Evolutionary conservation across 2,113 vertebrate species (phyloP).

Genomic region (Rhabdomys dilectus): DNA sequence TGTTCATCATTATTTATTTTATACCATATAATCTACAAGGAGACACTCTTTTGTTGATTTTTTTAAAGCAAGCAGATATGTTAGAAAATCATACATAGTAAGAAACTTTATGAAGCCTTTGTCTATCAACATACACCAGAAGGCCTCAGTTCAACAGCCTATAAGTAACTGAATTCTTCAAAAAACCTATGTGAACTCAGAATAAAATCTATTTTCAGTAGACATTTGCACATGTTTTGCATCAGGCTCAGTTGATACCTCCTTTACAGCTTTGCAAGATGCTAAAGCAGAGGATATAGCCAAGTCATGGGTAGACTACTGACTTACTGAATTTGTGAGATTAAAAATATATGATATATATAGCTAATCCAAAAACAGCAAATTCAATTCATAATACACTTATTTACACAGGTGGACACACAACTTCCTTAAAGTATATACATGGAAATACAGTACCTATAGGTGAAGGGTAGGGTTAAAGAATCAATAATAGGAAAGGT

Average conservation of each 20-base stretch:
- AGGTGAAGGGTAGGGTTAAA: background rate
- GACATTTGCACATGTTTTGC: background rate
- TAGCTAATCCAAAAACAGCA: background rate
- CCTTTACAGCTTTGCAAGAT: background rate
- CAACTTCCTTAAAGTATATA: background rate
- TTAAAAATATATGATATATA: background rate
- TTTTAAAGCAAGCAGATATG: too few relatives aligned
- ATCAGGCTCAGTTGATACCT: background rate
- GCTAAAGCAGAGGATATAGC: background rate
- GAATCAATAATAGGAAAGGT: background rate
- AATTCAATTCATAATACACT: background rate
- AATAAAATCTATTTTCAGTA: background rate
- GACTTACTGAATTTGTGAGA: background rate
- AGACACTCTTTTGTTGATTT: too few relatives aligned
- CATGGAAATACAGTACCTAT: background rate
- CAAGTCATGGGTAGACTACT: background rate
- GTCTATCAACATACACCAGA: background rate
- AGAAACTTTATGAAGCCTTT: too few relatives aligned
- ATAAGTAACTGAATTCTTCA: background rate
- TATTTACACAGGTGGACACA: background rate
- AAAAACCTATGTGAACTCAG: background rate
- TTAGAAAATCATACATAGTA: too few relatives aligned
- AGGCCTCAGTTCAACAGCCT: background rate
- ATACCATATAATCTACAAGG: too few relatives aligned
- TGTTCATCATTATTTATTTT: too few relatives aligned